A percentile compares a stretch with the other conserved stretches of the same genome.
Evolutionary conservation across 2,888 invertebrate species (phyloP).

Genomic region (Macaria liturata): DNA sequence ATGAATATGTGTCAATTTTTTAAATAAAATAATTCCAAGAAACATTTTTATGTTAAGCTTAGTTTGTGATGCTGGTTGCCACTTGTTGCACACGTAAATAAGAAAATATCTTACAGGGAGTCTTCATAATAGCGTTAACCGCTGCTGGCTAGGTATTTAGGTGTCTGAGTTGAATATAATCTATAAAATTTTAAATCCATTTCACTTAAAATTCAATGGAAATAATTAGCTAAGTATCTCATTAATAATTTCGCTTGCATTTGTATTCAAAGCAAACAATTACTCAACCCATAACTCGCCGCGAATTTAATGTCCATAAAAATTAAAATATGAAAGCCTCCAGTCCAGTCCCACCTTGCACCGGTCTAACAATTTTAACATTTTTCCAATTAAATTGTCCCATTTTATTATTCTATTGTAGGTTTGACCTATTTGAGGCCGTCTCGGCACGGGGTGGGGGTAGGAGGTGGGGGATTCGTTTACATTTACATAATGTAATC

Average conservation of each 20-base stretch:
- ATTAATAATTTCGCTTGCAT: no score
- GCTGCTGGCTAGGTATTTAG: no score
- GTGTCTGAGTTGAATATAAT: no score
- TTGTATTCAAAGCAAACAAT: neutral
- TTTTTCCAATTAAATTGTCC: slow-evolving; percentile 20
- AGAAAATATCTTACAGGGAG: no score
- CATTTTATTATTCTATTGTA: slow-evolving; percentile 21
- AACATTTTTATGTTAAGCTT: no score
- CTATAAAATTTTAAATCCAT: no score
- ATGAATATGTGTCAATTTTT: neutral
- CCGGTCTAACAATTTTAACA: slow-evolving; percentile 4
- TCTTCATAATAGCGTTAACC: no score
- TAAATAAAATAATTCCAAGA: no score
- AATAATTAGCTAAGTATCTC: no score
- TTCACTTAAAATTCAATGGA: no score
- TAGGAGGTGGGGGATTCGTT: slow-evolving; percentile 40
- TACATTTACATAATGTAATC: slow-evolving; percentile 66
- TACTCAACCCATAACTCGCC: neutral
- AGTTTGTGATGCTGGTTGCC: no score
- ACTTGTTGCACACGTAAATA: no score
- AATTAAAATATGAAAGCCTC: slow-evolving; percentile 1
- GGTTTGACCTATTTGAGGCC: slow-evolving; percentile 32
- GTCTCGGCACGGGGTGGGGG: slow-evolving; percentile 50
- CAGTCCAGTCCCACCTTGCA: slow-evolving; percentile 5
- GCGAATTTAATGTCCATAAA: slow-evolving; percentile 1